Evolutionary conservation across 2,113 vertebrate genomes (phyloP).

Genomic region (Oplegnathus fasciatus): DNA sequence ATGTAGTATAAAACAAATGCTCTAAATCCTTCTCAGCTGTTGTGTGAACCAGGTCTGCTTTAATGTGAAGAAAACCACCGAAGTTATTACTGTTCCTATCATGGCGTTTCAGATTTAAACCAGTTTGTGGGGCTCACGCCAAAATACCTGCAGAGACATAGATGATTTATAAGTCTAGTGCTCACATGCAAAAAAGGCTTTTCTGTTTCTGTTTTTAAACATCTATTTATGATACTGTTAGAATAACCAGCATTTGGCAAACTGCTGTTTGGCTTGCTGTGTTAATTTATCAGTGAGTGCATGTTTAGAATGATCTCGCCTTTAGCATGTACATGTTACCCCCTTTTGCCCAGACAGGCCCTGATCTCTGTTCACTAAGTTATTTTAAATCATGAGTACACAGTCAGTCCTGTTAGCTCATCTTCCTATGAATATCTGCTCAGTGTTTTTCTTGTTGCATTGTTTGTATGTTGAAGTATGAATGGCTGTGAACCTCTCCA

Average conservation of each 20-base stretch:
- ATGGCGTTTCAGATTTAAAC: constrained; percentile 20
- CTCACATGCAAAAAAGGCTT: constrained; percentile 58
- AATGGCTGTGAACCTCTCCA: constrained; percentile 34
- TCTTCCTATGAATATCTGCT: constrained; percentile 35
- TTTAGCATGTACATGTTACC: constrained; percentile 53
- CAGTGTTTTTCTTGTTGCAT: constrained; percentile 34
- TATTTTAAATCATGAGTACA: constrained; percentile 73
- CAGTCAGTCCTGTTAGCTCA: constrained; percentile 23
- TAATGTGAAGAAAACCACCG: constrained; percentile 34
- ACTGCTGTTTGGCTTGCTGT: constrained; percentile 19
- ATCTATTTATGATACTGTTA: constrained; percentile 59
- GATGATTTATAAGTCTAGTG: constrained; percentile 39
- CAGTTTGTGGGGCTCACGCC: not conserved
- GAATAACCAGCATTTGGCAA: constrained; percentile 30
- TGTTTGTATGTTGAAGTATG: constrained; percentile 52
- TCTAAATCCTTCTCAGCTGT: constrained; percentile 6
- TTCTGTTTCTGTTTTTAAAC: constrained; percentile 53
- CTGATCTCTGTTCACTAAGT: constrained; percentile 52
- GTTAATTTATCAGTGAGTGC: constrained; percentile 57
- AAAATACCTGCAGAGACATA: constrained; percentile 28
- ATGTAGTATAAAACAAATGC: constrained; percentile 8
- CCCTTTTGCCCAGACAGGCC: not conserved
- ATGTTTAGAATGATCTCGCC: constrained; percentile 57
- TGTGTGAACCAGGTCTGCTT: constrained; percentile 44
- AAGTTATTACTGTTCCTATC: constrained; percentile 55